Evolutionary conservation across 1,140 invertebrate genomes (phyloP), one percentile per base, ranked within the genome.

Genomic region (Oryctes rhinoceros): DNA sequence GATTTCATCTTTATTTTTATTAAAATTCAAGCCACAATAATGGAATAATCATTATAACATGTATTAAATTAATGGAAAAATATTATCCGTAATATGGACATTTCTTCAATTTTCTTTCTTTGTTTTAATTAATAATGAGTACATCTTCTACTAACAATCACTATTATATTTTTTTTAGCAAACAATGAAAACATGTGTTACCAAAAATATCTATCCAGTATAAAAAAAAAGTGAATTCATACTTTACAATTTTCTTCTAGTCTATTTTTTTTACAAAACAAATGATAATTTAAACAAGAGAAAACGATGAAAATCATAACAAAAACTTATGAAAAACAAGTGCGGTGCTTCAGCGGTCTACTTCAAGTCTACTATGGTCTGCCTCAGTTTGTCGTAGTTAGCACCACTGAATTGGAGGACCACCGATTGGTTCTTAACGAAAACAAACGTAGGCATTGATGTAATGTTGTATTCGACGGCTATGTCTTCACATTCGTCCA

Each of bases 371-470:
- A 90, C 83, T 83, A 96, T 90, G 9, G 89, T 88, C 83, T 91
- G 90, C 84, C 90, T 91, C 15, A 97, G 88, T 87, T 94, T 96
- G 5, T 92, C 90, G 59, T 91, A 90, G 86, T 95, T 96, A 48
- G 95, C 95, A 20, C 96, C 96, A 80, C 93, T 92, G 86, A 97
- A 95, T 78, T 91, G 90, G 7, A 93, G 91, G 39, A 96, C 90
- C 86, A 92, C 91, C 85, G 91, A 85, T 48, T 90, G 89, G 83
- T 93, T 92, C 89, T 97, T 98, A 81, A 98, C 89, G 87, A 98
- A 97, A 30, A 97, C 88, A 87, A 98, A 98, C 0, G 97, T 98
- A 65, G 97, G 97, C 96, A 98, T 98, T 76, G 95, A 95, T 81
- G 90, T 91, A 83, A 98, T 93, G 82, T 94, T 91, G 88, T 96